phyloP scores from a whole-genome alignment of 2,113 vertebrate genomes.

The Motacilla tschutschensis region DNA sequence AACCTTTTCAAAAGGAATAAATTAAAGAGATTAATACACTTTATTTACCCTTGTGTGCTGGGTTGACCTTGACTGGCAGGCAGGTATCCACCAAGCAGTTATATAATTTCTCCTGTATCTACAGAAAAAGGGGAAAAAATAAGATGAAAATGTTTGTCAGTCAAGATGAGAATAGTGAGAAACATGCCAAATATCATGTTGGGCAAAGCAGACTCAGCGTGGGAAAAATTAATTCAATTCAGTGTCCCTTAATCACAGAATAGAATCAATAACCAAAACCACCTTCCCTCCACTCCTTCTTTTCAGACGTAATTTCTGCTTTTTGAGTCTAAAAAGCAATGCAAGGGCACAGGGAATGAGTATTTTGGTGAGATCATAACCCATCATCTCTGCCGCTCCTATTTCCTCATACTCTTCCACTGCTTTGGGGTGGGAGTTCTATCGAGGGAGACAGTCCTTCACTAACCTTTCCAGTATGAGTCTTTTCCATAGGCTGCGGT shows the following conservation, averaged over 20 bases:
- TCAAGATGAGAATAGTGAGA: background rate
- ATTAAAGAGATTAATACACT: background rate
- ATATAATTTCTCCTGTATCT: background rate
- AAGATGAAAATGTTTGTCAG: background rate
- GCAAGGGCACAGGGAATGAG: background rate
- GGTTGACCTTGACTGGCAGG: background rate
- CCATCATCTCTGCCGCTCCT: background rate
- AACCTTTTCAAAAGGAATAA: background rate
- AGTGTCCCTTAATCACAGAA: background rate
- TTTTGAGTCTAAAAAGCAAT: background rate
- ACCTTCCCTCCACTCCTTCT: background rate
- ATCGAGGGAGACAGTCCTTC: background rate
- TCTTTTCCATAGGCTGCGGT: accelerated
- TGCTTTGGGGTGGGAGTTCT: accelerated
- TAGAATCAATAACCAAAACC: background rate
- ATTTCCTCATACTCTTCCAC: accelerated
- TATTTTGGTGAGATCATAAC: background rate
- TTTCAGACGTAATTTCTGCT: background rate
- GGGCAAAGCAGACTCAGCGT: background rate
- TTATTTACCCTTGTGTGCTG: background rate
- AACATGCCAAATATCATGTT: background rate
- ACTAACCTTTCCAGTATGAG: background rate
- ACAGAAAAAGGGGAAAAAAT: background rate
- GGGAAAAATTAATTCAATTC: background rate
- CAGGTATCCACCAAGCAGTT: background rate